These are phyloP conservation scores for Drosophila elegans DNA, from an alignment of 1,140 invertebrate species.

Conservation along the genomic window DNA sequence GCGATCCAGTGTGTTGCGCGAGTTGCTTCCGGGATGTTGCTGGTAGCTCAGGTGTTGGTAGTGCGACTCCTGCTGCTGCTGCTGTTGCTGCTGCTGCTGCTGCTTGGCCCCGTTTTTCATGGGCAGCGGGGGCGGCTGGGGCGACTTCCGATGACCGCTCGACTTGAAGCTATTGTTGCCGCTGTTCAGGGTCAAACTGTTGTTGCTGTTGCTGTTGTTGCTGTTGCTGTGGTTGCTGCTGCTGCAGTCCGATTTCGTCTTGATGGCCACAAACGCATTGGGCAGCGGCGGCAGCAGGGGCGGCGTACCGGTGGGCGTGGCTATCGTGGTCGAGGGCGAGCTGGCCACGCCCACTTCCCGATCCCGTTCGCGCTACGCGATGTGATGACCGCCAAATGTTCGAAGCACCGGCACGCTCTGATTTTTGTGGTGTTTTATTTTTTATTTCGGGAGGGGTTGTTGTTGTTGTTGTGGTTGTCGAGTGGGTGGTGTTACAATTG, in stretches of 20 bases:
- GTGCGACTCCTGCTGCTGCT: slow-evolving; percentile 57
- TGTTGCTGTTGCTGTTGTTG: slow-evolving; percentile 56
- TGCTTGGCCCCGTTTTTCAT: slow-evolving; percentile 70
- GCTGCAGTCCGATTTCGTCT: slow-evolving; percentile 67
- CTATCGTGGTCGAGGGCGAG: slow-evolving; percentile 63
- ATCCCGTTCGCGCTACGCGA: slow-evolving; percentile 84
- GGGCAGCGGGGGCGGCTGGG: slow-evolving; percentile 71
- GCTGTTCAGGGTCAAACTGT: slow-evolving; percentile 65
- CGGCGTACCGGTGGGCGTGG: slow-evolving; percentile 72
- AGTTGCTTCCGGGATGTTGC: slow-evolving; percentile 41
- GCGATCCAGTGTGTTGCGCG: slow-evolving; percentile 75
- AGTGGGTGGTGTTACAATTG: slow-evolving; percentile 49
- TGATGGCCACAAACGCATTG: slow-evolving; percentile 78
- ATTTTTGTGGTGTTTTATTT: slow-evolving; percentile 51
- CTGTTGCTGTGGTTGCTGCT: slow-evolving; percentile 59
- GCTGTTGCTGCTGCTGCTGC: slow-evolving; percentile 55
- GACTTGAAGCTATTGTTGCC: slow-evolving; percentile 76
- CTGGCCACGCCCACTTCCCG: slow-evolving; percentile 76
- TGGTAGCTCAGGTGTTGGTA: slow-evolving; percentile 78
- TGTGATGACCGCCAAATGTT: slow-evolving; percentile 85
- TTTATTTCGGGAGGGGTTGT: slow-evolving; percentile 15
- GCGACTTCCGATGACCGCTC: slow-evolving; percentile 62
- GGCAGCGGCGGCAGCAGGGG: slow-evolving; percentile 78
- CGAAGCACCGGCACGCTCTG: slow-evolving; percentile 84
- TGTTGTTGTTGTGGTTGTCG: slow-evolving; percentile 21